Conservation (phyloP, 2,888 invertebrate species). For the Eupsilia transversa region DNA sequence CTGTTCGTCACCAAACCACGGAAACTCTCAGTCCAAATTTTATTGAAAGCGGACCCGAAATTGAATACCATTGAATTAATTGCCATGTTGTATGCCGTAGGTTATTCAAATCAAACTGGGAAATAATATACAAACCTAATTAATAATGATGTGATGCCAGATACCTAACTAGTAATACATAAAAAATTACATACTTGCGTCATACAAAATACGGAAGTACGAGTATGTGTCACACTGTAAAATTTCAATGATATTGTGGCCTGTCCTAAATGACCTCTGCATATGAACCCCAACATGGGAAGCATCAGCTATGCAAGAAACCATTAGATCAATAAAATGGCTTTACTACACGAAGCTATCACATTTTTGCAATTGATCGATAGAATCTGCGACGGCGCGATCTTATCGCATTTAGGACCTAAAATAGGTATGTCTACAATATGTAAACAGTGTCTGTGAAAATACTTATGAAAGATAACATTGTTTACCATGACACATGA, state of each 20-base stretch:
- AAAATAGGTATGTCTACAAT: conserved; percentile 12
- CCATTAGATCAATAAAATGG: background rate
- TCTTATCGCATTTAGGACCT: conserved; percentile 27
- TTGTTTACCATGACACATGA: conserved; percentile 26
- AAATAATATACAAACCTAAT: conserved; percentile 1
- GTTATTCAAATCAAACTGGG: conserved; percentile 3
- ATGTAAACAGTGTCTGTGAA: conserved; percentile 31
- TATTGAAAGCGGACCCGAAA: background rate
- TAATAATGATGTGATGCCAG: background rate
- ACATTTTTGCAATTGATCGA: background rate
- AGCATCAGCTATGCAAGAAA: background rate
- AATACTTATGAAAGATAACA: conserved; percentile 31
- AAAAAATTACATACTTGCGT: background rate
- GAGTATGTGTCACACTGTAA: conserved; percentile 26
- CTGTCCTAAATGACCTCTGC: background rate
- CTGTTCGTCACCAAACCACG: background rate
- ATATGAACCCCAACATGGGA: background rate
- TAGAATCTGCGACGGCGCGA: background rate
- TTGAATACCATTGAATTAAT: background rate
- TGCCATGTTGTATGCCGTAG: background rate
- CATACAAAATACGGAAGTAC: conserved; percentile 25
- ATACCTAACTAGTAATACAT: background rate
- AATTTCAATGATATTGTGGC: conserved; percentile 7
- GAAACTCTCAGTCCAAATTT: background rate
- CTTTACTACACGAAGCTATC: background rate